Conservation (phyloP, 2,797 vertebrate genomes). For the Hippocampus kuda region DNA sequence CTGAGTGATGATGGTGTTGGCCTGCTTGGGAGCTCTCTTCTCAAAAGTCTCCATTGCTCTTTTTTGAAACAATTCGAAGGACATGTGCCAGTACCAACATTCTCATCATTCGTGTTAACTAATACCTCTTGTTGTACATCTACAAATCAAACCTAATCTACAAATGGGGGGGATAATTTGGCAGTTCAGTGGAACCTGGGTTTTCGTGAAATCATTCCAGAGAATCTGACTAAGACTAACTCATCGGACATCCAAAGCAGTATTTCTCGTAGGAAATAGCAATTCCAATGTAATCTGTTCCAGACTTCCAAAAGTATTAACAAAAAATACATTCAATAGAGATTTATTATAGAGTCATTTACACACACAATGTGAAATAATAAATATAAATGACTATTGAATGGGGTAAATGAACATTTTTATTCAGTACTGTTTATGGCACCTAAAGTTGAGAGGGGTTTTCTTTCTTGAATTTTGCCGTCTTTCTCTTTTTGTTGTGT, state of each 20-base stretch:
- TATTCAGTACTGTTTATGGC: background rate
- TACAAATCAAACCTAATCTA: background rate
- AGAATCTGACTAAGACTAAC: background rate
- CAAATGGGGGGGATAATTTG: background rate
- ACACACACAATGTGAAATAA: background rate
- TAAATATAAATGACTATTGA: background rate
- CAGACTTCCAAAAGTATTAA: background rate
- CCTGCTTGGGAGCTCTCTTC: slow-evolving; percentile 29
- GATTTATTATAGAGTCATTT: background rate
- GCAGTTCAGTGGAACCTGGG: background rate
- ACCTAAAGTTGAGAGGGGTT: background rate
- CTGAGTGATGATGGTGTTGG: slow-evolving; percentile 59
- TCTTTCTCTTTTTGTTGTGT: background rate
- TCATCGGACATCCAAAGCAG: background rate
- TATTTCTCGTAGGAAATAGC: background rate
- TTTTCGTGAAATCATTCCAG: background rate
- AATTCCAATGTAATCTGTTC: background rate
- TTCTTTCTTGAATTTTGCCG: no score
- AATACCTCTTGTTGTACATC: background rate
- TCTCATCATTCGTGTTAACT: slow-evolving; percentile 16
- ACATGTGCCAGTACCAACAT: slow-evolving; percentile 5
- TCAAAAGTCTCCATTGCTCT: slow-evolving; percentile 24
- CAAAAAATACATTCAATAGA: background rate
- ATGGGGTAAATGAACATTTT: background rate
- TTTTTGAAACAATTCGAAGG: slow-evolving; percentile 19